These are phyloP conservation scores for Tetheella fluctuosa DNA, from an alignment of 2,888 invertebrate genomes.

Conservation along the genomic window DNA sequence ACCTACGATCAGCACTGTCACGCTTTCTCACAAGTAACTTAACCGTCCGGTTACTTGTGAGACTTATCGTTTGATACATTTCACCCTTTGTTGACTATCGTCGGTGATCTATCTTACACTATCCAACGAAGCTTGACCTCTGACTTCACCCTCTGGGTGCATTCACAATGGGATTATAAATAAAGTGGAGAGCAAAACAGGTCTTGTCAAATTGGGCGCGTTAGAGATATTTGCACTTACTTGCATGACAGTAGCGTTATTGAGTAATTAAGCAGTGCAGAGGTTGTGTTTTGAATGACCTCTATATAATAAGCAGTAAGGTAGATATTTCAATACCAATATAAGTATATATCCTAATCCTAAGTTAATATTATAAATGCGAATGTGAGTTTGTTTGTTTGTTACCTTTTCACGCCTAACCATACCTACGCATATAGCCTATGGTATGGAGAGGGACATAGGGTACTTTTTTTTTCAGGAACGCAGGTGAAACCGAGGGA, in stretches of 20 bases:
- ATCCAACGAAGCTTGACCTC: constrained; percentile 31
- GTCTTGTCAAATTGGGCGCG: constrained; percentile 32
- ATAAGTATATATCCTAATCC: too few species aligned
- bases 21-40: background rate
- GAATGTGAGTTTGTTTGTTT: too few species aligned
- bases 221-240: constrained; percentile 22
- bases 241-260: constrained; percentile 17
- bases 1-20: background rate
- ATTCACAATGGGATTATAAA: background rate
- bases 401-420: too few species aligned
- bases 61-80: constrained; percentile 33
- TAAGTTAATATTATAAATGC: too few species aligned
- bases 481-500: too few species aligned
- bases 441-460: too few species aligned
- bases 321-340: too few species aligned
- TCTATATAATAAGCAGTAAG: background rate
- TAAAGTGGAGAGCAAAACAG: constrained; percentile 20
- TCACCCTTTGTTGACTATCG: constrained; percentile 42
- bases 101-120: constrained; percentile 30
- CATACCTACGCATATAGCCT: too few species aligned
- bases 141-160: constrained; percentile 20
- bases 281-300: background rate
- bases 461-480: too few species aligned
- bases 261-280: constrained; percentile 36
- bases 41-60: too few species aligned